Conservation (phyloP, 2,888 invertebrate genomes). For the Norana najaformis region DNA sequence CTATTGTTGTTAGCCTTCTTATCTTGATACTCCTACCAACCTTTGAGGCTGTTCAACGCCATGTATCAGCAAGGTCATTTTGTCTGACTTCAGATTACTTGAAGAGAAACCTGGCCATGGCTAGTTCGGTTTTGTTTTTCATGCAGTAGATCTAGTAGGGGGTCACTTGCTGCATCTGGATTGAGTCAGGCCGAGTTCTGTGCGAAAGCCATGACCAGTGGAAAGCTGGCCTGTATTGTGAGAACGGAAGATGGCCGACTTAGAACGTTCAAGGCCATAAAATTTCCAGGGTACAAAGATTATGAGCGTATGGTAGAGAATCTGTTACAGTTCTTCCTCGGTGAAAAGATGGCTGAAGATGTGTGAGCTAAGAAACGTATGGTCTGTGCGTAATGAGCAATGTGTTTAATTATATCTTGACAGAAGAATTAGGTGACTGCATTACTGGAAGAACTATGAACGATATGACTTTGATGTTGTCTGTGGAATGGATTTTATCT, state of each 20-base stretch:
- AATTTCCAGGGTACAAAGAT: not conserved
- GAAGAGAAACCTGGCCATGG: not conserved
- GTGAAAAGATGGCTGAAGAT: not conserved
- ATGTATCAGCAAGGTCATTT: not conserved
- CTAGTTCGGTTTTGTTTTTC: not conserved
- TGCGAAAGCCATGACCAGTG: too few relatives aligned
- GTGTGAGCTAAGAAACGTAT: too few relatives aligned
- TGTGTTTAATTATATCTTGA: too few relatives aligned
- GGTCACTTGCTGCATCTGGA: not conserved
- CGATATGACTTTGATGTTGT: too few relatives aligned
- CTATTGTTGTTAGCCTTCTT: conserved; percentile 1
- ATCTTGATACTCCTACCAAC: not conserved
- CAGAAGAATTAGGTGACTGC: too few relatives aligned
- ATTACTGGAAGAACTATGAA: too few relatives aligned
- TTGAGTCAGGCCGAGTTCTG: not conserved
- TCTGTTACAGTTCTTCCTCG: not conserved
- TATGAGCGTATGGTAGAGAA: not conserved
- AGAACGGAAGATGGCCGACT: not conserved
- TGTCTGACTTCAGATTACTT: not conserved
- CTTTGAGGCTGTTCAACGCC: not conserved
- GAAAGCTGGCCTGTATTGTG: not conserved
- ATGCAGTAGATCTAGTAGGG: too few relatives aligned
- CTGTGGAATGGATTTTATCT: too few relatives aligned
- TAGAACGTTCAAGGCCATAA: not conserved
- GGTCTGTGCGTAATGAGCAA: too few relatives aligned